Conservation (phyloP, 2,113 vertebrate genomes). For the Sebastes fasciatus region DNA sequence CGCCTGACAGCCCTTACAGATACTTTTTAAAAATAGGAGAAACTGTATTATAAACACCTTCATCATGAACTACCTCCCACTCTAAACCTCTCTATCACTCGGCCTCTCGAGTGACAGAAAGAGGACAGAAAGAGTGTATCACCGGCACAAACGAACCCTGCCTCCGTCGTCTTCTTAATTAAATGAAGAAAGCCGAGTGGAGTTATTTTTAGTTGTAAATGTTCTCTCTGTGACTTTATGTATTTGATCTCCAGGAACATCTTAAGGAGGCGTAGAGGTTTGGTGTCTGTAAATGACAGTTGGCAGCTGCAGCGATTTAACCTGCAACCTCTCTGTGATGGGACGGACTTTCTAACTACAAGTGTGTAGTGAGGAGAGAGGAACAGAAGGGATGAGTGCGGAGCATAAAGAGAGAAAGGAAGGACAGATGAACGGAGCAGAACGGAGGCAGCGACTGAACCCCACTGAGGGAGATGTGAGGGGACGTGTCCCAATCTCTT, state of each 20-base stretch:
- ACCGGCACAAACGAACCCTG: not conserved
- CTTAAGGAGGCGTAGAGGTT: slow-evolving; percentile 18
- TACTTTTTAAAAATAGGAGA: not conserved
- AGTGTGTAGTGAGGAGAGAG: slow-evolving; percentile 8
- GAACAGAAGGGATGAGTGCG: not conserved
- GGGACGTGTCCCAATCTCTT: slow-evolving; percentile 68
- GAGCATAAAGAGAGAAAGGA: slow-evolving; percentile 23
- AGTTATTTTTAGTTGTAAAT: slow-evolving; percentile 33
- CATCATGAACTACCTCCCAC: slow-evolving; percentile 22
- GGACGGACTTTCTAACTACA: not conserved
- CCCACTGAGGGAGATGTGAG: slow-evolving; percentile 58
- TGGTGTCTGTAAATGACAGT: slow-evolving; percentile 20
- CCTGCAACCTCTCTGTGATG: slow-evolving; percentile 37
- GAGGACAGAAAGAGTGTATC: not conserved
- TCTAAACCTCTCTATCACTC: slow-evolving; percentile 8
- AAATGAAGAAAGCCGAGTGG: slow-evolving; percentile 6
- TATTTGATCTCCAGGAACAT: slow-evolving; percentile 31
- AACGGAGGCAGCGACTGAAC: slow-evolving; percentile 28
- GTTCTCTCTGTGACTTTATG: not conserved
- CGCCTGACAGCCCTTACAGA: too few relatives aligned
- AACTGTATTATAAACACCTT: slow-evolving; percentile 3
- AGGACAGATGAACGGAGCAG: slow-evolving; percentile 8
- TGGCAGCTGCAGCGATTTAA: slow-evolving; percentile 45
- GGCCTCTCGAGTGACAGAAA: not conserved
- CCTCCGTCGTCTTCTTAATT: slow-evolving; percentile 14